Evolutionary conservation across 2,888 invertebrate genomes (phyloP), one percentile per base, ranked within the genome.

Genomic region (Sesamia inferens): DNA sequence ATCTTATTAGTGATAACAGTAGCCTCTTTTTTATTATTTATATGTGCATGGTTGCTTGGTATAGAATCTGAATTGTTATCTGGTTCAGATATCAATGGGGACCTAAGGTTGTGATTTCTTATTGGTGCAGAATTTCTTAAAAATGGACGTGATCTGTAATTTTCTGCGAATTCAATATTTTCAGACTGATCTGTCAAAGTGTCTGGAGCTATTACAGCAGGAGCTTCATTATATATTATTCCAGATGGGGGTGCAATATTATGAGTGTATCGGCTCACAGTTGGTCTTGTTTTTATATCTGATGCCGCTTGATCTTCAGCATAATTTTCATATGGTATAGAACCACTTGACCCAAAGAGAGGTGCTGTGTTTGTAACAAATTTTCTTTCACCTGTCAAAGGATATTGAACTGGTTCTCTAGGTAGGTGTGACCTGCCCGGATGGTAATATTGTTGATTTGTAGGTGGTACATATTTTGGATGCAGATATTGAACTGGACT

Each of bases 21-120:
- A 54, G 47, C 64, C 59, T 79, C 71, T 51, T 80, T 79, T 16
- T 74, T 61, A 24, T 48, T 66, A 67, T 67, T 71, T 31, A 55
- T 44, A 67, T 47, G 55, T 22, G 10, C 47, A 19, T 55, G 24
- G 31, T 74, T 61, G 31, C 19, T 73, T 22, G 22, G n/a, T 51
- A 7, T 22, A 31, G 14, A 76, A 31, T 51, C 22, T 22, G 24
- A 54, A 75, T 19, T 22, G 13, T 55, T 44, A 13, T 74, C 59
- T 19, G 8, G 13, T 51, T 1, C 24, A 59, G 47, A 8, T 54
- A 42, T 54, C 8, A 14, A 39, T 5, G 63, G 0, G n/a, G 44
- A 2, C 14, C 19, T 66, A 64, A 78, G 44, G 39, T 81, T 71
- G 22, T 76, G 59, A 51, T 63, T 68, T 68, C 24, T 63, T 31